phyloP scores from a whole-genome alignment of 2,113 vertebrate genomes.

The Sinocyclocheilus rhinocerous region DNA sequence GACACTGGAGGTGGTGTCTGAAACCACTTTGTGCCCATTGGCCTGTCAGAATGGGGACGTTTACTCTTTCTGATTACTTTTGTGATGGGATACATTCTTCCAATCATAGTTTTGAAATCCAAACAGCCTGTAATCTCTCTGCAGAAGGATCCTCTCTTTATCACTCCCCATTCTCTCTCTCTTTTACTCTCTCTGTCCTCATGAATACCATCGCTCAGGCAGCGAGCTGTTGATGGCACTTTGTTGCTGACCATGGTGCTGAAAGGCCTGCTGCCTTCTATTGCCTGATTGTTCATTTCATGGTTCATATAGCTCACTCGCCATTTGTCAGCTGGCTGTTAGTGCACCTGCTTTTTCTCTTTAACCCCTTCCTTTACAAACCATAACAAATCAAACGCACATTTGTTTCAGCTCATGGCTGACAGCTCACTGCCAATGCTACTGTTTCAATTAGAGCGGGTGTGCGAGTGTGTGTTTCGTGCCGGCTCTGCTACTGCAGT shows the following conservation, averaged over 20 bases:
- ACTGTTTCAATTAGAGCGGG: constrained; percentile 68
- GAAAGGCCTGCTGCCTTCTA: constrained; percentile 79
- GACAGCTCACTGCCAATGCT: constrained; percentile 51
- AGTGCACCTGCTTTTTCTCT: constrained; percentile 76
- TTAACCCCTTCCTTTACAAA: constrained; percentile 80
- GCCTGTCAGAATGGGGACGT: constrained; percentile 6
- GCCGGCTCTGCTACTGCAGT: constrained; percentile 36
- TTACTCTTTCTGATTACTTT: constrained; percentile 32
- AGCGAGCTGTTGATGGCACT: constrained; percentile 79
- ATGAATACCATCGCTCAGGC: constrained; percentile 79
- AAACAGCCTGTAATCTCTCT: constrained; percentile 42
- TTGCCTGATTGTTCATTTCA: constrained; percentile 84
- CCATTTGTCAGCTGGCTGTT: constrained; percentile 82
- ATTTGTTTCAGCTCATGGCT: constrained; percentile 71
- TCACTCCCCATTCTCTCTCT: constrained; percentile 49
- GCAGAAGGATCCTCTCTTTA: constrained; percentile 31
- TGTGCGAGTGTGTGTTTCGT: constrained; percentile 18
- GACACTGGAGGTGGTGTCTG: not conserved
- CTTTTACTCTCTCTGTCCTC: constrained; percentile 53
- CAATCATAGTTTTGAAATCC: constrained; percentile 41
- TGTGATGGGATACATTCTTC: constrained; percentile 44
- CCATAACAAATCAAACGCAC: constrained; percentile 79
- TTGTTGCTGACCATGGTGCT: constrained; percentile 83
- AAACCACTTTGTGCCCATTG: constrained; percentile 1
- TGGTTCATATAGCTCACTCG: constrained; percentile 81